A percentile compares a stretch with the other conserved stretches of the same genome.
phyloP scores from a whole-genome alignment of 2,888 invertebrate genomes.

The Tubiluchus corallicola region DNA sequence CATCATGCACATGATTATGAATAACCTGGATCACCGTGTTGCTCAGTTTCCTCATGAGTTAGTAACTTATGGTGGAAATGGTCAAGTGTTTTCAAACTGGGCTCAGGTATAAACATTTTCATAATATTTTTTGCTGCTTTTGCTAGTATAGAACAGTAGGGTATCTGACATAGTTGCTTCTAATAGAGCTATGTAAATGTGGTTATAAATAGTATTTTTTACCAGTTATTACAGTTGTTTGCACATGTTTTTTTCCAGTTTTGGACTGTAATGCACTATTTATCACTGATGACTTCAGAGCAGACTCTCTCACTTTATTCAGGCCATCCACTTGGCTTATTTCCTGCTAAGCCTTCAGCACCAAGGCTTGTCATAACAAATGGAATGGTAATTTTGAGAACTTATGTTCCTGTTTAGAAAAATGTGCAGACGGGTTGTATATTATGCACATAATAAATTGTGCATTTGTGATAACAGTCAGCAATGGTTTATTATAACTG shows the following conservation, averaged over 20 bases:
- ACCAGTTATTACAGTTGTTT: no score
- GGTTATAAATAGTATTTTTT: no score
- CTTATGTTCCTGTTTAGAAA: no score
- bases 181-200: no score
- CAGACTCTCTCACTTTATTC: slow-evolving; percentile 41
- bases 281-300: slow-evolving; percentile 35
- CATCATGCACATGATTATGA: slow-evolving; percentile 43
- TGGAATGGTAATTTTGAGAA: slow-evolving; percentile 43
- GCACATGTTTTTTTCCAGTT: slow-evolving; percentile 33
- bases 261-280: slow-evolving; percentile 36
- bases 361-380: slow-evolving; percentile 41
- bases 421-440: no score
- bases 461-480: no score
- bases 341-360: slow-evolving; percentile 30
- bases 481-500: no score
- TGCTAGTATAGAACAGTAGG: no score
- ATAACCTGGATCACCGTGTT: slow-evolving; percentile 40
- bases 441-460: no score
- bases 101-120: slow-evolving; percentile 34
- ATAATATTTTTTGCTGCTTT: no score
- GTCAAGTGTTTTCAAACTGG: slow-evolving; percentile 44
- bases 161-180: no score
- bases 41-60: slow-evolving; percentile 42
- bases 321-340: slow-evolving; percentile 41
- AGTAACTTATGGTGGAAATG: slow-evolving; percentile 44